A percentile compares a stretch with the other conserved stretches of the same genome.
phyloP scores from a whole-genome alignment of 2,888 invertebrate genomes.

The Willowsia nigromaculata region DNA sequence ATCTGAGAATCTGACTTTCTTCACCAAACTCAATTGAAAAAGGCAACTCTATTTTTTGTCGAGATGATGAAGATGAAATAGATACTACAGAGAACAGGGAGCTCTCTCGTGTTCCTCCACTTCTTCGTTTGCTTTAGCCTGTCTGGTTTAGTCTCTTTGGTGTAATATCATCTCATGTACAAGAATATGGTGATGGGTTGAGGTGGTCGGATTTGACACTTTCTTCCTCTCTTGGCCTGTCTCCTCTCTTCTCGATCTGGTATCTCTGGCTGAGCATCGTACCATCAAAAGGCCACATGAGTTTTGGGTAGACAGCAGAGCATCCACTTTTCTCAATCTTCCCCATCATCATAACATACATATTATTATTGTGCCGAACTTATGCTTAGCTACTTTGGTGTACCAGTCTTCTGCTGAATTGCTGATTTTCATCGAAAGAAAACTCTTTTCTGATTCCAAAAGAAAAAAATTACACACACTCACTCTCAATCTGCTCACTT shows the following conservation, averaged over 20 bases:
- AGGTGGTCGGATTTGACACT: conserved; percentile 28
- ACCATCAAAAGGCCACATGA: background rate
- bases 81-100: background rate
- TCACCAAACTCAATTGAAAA: background rate
- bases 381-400: too few species aligned
- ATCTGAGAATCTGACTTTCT: background rate
- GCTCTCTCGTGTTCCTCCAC: background rate
- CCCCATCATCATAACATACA: background rate
- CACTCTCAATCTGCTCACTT: background rate
- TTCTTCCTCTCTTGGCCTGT: background rate
- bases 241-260: background rate
- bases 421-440: conserved; percentile 7
- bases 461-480: background rate
- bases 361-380: background rate
- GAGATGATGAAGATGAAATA: conserved; percentile 18
- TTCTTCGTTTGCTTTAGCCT: background rate
- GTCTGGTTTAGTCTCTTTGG: background rate
- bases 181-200: background rate
- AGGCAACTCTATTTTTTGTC: conserved; percentile 1
- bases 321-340: conserved; percentile 25
- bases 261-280: background rate
- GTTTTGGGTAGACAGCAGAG: background rate
- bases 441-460: background rate
- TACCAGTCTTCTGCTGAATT: conserved; percentile 35
- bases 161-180: background rate